Percentiles rank a stretch among this genome's conserved stretches.
Evolutionary conservation across 2,113 vertebrate species (phyloP).

Genomic region (Mesocricetus auratus): DNA sequence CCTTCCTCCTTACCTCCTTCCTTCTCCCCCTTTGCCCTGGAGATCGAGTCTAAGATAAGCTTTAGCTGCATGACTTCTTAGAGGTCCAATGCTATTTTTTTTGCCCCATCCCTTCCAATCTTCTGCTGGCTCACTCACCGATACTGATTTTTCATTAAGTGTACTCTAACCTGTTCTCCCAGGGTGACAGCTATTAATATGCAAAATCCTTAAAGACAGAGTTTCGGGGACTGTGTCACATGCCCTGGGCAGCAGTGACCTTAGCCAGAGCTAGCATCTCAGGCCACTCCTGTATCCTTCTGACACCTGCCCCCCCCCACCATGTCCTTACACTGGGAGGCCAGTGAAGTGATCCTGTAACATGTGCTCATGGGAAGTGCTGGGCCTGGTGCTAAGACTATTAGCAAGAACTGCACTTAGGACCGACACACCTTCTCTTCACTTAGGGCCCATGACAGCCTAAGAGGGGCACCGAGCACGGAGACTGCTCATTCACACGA

Average conservation of each 20-base stretch:
- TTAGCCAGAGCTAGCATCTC: not conserved
- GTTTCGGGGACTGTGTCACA: not conserved
- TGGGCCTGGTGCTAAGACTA: not conserved
- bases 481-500: slow-evolving; percentile 62
- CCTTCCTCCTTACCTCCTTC: not conserved
- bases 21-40: no score
- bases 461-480: not conserved
- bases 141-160: slow-evolving; percentile 18
- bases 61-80: not conserved
- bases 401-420: not conserved
- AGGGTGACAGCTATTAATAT: not conserved
- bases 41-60: not conserved
- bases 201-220: not conserved
- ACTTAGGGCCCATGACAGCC: not conserved
- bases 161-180: not conserved
- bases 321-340: not conserved
- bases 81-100: not conserved
- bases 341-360: not conserved
- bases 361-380: not conserved
- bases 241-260: not conserved
- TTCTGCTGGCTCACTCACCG: not conserved
- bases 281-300: not conserved
- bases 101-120: not conserved
- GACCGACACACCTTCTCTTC: slow-evolving; percentile 54
- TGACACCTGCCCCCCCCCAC: not conserved